These are phyloP conservation scores for Paramormyrops hopkinsi DNA, from an alignment of 2,797 vertebrate species.

Conservation along the genomic window DNA sequence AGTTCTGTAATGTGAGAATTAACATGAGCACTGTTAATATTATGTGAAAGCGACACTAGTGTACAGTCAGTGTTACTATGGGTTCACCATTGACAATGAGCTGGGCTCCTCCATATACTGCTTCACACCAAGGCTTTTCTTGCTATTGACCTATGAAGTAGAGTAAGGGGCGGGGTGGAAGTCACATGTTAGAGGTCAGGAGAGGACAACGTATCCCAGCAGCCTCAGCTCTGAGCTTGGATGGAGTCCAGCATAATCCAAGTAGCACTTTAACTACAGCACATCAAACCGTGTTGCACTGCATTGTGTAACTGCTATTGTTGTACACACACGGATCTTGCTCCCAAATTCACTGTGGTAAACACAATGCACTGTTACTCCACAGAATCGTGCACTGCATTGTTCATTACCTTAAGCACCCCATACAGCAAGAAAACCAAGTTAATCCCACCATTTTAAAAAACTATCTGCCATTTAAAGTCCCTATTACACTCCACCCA, in stretches of 20 bases:
- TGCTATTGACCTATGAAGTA: constrained; percentile 65
- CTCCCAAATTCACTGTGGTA: neutral
- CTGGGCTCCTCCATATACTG: constrained; percentile 77
- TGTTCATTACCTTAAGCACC: neutral
- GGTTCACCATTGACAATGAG: constrained; percentile 71
- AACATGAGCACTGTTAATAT: constrained; percentile 48
- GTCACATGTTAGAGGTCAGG: neutral
- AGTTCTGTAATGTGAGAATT: neutral
- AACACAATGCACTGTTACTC: neutral
- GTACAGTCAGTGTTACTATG: constrained; percentile 69
- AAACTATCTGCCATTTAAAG: neutral
- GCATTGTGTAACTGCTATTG: neutral
- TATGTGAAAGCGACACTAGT: constrained; percentile 72
- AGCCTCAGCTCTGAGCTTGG: neutral
- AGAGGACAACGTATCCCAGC: neutral
- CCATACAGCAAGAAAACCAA: neutral
- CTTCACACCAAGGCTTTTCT: constrained; percentile 87
- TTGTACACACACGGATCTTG: neutral
- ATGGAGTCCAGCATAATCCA: neutral
- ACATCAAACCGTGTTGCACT: neutral
- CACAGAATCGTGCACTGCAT: neutral
- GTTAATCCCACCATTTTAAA: neutral
- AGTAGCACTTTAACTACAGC: neutral
- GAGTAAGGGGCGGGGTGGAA: neutral
- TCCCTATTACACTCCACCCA: neutral